Conservation (phyloP, 2,888 invertebrate genomes). For the Tenodera sinensis region DNA sequence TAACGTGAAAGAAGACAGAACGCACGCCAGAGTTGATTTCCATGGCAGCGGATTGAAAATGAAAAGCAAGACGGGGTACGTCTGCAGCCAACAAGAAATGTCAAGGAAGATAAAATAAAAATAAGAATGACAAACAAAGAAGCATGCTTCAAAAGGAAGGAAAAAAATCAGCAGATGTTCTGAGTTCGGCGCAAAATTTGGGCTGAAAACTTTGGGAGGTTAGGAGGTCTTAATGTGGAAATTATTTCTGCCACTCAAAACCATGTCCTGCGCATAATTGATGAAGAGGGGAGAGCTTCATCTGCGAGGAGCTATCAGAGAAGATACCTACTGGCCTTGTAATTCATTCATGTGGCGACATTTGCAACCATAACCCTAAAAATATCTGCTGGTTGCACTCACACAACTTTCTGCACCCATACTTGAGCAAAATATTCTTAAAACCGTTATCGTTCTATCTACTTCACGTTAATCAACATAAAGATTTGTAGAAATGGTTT, state of each 20-base stretch:
- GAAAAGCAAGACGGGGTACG: not conserved
- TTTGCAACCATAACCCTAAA: not conserved
- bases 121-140: too few species aligned
- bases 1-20: constrained; percentile 10
- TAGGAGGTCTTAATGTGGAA: not conserved
- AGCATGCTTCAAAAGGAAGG: not conserved
- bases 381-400: too few species aligned
- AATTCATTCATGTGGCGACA: not conserved
- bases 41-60: not conserved
- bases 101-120: not conserved
- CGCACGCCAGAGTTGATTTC: not conserved
- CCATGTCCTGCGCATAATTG: not conserved
- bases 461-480: too few species aligned
- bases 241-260: not conserved
- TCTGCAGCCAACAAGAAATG: not conserved
- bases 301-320: not conserved
- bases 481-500: too few species aligned
- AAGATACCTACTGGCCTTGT: too few species aligned
- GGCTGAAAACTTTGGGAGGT: not conserved
- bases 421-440: too few species aligned
- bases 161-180: not conserved
- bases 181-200: too few species aligned
- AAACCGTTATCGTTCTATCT: too few species aligned
- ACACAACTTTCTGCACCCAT: too few species aligned
- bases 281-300: not conserved